These are phyloP conservation scores for Cossypha niveicapilla DNA, from an alignment of 2,797 vertebrate genomes.

Conservation along the genomic window DNA sequence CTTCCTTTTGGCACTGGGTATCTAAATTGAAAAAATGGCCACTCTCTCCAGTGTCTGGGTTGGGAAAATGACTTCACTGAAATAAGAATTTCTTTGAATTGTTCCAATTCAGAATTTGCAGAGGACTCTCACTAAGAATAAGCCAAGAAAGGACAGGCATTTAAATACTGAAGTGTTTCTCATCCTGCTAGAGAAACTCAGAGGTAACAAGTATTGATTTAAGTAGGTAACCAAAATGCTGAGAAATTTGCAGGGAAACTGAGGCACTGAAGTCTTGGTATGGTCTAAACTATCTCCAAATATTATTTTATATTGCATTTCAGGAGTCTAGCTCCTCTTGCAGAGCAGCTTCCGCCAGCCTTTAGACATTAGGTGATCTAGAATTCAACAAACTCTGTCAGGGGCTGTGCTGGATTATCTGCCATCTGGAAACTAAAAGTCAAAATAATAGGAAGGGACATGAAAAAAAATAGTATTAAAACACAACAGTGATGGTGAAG, in stretches of 20 bases:
- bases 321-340: background rate
- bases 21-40: background rate
- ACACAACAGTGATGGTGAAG: background rate
- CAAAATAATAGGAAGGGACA: constrained; percentile 2
- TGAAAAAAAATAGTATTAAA: background rate
- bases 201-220: background rate
- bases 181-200: background rate
- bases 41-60: background rate
- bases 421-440: constrained; percentile 23
- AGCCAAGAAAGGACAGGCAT: background rate
- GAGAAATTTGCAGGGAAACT: background rate
- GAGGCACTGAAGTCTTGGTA: background rate
- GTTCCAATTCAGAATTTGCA: background rate
- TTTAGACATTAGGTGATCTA: background rate
- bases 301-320: background rate
- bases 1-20: background rate
- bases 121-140: background rate
- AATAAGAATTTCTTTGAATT: background rate
- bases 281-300: background rate
- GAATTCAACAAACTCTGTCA: background rate
- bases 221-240: background rate
- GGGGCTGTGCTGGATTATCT: background rate
- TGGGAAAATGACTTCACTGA: background rate
- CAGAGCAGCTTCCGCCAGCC: background rate
- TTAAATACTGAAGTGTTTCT: background rate